These are phyloP conservation scores for Lepidocyrtoides sp. DNA, from an alignment of 2,888 invertebrate genomes.

Conservation along the genomic window DNA sequence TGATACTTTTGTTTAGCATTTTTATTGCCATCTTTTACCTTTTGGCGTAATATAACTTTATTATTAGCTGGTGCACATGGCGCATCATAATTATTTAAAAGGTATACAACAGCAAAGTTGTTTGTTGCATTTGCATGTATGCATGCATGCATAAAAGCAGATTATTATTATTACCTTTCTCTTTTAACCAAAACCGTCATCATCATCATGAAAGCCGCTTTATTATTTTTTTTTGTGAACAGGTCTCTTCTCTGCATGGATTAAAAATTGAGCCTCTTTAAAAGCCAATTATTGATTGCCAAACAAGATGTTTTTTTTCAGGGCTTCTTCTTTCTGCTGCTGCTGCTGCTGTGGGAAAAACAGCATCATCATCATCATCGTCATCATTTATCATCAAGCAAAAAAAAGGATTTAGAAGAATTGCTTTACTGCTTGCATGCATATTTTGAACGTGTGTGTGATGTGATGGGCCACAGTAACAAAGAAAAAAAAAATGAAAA, in stretches of 20 bases:
- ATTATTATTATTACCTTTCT: background rate
- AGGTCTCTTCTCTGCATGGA: background rate
- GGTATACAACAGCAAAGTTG: background rate
- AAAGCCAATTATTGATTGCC: conserved; percentile 18
- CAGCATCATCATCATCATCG: background rate
- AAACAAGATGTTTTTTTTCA: conserved; percentile 4
- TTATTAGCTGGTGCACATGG: background rate
- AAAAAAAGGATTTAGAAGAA: background rate
- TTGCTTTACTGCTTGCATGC: too few relatives aligned
- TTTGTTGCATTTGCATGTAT: too few relatives aligned
- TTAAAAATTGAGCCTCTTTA: conserved; percentile 22
- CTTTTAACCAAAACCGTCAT: background rate
- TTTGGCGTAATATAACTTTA: conserved; percentile 8
- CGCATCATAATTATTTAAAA: background rate
- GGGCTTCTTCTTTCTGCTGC: background rate
- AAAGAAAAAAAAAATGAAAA: too few relatives aligned
- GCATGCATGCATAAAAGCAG: background rate
- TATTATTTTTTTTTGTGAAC: background rate
- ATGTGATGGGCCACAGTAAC: too few relatives aligned
- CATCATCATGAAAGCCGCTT: background rate
- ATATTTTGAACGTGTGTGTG: too few relatives aligned
- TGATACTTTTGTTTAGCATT: background rate
- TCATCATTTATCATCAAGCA: too few relatives aligned
- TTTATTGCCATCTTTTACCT: conserved; percentile 53
- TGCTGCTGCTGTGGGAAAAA: background rate